Percentiles rank a stretch among this genome's conserved stretches.
Evolutionary conservation across 2,797 vertebrate species (phyloP).

Genomic region (Amblyopsis hoosieri): DNA sequence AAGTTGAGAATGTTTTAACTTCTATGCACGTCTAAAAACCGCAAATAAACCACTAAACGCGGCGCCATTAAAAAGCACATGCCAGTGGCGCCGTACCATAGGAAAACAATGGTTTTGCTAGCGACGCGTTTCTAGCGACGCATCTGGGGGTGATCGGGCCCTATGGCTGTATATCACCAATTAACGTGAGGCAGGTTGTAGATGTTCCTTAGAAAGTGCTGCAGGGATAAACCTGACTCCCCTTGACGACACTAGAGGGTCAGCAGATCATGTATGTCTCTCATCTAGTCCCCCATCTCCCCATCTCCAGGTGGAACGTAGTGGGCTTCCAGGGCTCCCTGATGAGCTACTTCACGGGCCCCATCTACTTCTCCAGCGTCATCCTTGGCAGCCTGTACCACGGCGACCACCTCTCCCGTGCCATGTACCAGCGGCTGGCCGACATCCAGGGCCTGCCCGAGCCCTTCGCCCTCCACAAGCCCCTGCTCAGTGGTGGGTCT

Average conservation of each 20-base stretch:
- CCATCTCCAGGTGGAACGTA: conserved; percentile 88
- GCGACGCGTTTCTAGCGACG: no score
- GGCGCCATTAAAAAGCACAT: no score
- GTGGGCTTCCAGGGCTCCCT: conserved; percentile 94
- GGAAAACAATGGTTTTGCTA: no score
- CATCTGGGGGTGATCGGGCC: no score
- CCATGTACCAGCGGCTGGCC: conserved; percentile 95
- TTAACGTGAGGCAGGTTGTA: no score
- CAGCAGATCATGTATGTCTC: not conserved
- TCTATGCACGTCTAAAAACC: no score
- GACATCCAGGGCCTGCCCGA: conserved; percentile 91
- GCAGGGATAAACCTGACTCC: not conserved
- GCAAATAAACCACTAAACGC: no score
- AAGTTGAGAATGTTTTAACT: no score
- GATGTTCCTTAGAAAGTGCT: not conserved
- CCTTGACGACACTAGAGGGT: not conserved
- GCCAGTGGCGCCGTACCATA: no score
- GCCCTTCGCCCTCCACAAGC: conserved; percentile 92
- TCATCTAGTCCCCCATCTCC: not conserved
- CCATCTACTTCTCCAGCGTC: conserved; percentile 97
- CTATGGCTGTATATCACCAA: no score
- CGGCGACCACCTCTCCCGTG: conserved; percentile 94
- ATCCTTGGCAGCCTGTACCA: conserved; percentile 97
- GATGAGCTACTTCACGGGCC: conserved; percentile 94
- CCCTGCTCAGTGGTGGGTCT: conserved; percentile 91